A percentile compares a stretch with the other conserved stretches of the same genome.
phyloP scores from a whole-genome alignment of 2,113 vertebrate genomes.

The Maccullochella peelii region DNA sequence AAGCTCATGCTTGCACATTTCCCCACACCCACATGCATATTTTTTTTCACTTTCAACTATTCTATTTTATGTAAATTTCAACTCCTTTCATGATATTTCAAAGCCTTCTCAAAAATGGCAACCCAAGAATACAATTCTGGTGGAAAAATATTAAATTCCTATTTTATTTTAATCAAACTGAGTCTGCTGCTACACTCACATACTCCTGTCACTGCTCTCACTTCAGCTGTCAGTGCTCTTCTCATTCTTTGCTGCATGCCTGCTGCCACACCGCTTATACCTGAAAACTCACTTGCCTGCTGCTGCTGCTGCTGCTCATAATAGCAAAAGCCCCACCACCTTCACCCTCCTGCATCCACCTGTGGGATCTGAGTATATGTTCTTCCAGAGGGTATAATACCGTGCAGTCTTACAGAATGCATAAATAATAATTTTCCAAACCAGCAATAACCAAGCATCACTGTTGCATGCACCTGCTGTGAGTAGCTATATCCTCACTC shows the following conservation, averaged over 20 bases:
- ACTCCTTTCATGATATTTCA: background rate
- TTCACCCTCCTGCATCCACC: background rate
- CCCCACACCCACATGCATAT: too few relatives aligned
- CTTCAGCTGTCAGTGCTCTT: background rate
- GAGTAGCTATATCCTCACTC: background rate
- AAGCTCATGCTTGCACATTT: background rate
- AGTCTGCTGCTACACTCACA: background rate
- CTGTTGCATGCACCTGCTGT: constrained; percentile 27
- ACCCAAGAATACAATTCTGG: background rate
- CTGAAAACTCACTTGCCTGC: background rate
- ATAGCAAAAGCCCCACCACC: background rate
- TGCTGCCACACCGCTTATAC: background rate
- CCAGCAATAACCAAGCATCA: background rate
- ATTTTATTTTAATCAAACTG: background rate
- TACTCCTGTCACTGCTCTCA: background rate
- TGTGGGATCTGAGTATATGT: background rate
- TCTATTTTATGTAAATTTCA: background rate
- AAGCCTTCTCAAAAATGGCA: background rate
- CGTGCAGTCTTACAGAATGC: background rate
- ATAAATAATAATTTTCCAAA: background rate
- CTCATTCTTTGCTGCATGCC: background rate
- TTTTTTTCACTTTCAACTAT: background rate
- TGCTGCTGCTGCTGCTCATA: background rate
- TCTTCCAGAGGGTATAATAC: too few relatives aligned
- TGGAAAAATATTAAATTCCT: background rate